Percentiles rank a stretch among this genome's conserved stretches.
phyloP scores from a whole-genome alignment of 1,140 invertebrate species.

The Drosophila persimilis region DNA sequence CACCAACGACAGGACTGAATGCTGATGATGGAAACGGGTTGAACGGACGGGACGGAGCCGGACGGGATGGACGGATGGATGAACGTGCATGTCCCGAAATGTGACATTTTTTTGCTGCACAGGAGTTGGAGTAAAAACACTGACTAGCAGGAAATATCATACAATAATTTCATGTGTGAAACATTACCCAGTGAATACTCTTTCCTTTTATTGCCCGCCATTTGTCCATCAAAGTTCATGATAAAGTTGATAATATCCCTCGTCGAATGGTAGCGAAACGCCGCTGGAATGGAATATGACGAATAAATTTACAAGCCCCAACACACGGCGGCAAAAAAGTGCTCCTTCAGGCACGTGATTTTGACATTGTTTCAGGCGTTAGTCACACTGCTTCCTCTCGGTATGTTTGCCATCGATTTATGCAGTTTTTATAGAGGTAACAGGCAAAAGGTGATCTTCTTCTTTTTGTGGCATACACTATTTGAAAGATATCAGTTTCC shows the following conservation, averaged over 20 bases:
- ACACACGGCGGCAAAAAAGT: constrained; percentile 20
- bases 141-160: constrained; percentile 10
- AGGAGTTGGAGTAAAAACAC: not conserved
- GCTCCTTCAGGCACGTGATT: constrained; percentile 70
- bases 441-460: no score
- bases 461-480: no score
- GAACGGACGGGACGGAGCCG: not conserved
- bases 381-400: constrained; percentile 2
- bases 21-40: constrained; percentile 4
- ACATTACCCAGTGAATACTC: constrained; percentile 9
- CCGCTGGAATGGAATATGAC: constrained; percentile 50
- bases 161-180: constrained; percentile 35
- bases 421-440: constrained; percentile 3
- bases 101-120: not conserved
- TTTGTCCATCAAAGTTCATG: constrained; percentile 18
- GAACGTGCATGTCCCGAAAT: no score
- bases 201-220: not conserved
- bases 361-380: constrained; percentile 60
- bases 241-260: constrained; percentile 40
- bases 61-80: not conserved
- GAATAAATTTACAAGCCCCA: constrained; percentile 66
- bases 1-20: constrained; percentile 16
- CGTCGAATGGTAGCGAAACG: constrained; percentile 19
- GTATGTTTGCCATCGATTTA: constrained; percentile 17
- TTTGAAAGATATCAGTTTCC: no score